Conservation (phyloP, 2,888 invertebrate genomes). For the Muscina levida region DNA sequence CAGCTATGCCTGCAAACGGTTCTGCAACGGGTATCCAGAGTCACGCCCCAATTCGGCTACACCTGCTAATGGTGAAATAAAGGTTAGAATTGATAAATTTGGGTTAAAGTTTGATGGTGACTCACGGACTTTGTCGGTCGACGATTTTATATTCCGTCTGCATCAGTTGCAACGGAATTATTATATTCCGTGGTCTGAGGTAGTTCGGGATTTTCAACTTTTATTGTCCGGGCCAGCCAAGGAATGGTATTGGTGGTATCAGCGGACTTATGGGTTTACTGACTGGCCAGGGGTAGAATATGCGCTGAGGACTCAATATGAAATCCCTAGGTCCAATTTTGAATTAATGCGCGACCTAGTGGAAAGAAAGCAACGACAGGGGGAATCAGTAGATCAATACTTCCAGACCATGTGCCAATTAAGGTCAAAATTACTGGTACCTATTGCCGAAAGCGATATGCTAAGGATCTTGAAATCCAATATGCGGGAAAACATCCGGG, state of each 20-base stretch:
- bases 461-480: neutral
- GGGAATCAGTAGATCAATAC: slow-evolving; percentile 1
- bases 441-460: neutral
- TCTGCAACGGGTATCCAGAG: neutral
- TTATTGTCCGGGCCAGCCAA: neutral
- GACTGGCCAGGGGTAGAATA: neutral
- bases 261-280: neutral
- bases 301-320: slow-evolving; percentile 1
- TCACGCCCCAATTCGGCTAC: neutral
- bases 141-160: neutral
- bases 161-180: slow-evolving; percentile 1
- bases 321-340: neutral
- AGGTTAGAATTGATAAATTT: slow-evolving; percentile 45
- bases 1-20: neutral
- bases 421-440: neutral
- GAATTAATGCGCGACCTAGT: slow-evolving; percentile 17
- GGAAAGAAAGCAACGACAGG: neutral
- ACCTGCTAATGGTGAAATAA: too few relatives aligned
- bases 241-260: neutral
- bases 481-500: neutral
- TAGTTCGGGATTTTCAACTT: slow-evolving; percentile 15
- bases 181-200: slow-evolving; percentile 12
- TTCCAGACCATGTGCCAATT: slow-evolving; percentile 10
- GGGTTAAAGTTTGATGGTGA: slow-evolving; percentile 66
- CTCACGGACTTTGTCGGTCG: slow-evolving; percentile 1